Conservation (phyloP, 2,113 vertebrate genomes). For the Hypanus sabinus region DNA sequence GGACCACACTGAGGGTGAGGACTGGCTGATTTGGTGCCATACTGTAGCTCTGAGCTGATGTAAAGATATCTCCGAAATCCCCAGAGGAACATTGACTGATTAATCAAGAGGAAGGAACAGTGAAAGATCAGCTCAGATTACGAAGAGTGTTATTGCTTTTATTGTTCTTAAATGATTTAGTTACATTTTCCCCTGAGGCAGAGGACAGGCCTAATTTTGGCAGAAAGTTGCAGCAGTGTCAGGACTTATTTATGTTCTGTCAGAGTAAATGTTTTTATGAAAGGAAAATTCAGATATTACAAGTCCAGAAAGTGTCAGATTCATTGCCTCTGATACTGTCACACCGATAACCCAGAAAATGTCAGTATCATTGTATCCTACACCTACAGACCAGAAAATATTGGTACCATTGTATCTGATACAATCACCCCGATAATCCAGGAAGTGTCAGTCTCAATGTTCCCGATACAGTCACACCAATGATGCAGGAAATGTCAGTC, state of each 20-base stretch:
- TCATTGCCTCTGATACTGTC: neutral
- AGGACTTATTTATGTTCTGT: neutral
- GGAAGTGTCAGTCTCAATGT: neutral
- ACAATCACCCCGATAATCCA: neutral
- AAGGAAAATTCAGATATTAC: neutral
- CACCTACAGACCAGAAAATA: no score
- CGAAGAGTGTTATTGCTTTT: neutral
- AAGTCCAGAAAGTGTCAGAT: neutral
- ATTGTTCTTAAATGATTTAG: neutral
- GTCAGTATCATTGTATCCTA: no score
- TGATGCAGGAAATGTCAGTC: no score
- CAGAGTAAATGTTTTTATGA: conserved; percentile 4
- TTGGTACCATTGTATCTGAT: no score
- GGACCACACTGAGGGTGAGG: no score
- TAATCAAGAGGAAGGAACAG: neutral
- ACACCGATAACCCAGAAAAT: no score
- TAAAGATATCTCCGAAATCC: neutral
- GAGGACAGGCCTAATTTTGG: neutral
- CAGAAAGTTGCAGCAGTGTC: neutral
- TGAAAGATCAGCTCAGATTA: conserved; percentile 3
- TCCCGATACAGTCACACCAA: neutral
- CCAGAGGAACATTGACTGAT: neutral
- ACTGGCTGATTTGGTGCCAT: no score
- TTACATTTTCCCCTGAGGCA: neutral
- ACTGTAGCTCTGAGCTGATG: neutral